Evolutionary conservation across 37 sponge, comb jelly and placozoan species (phyloP).

Genomic region (Axinella damicornis): DNA sequence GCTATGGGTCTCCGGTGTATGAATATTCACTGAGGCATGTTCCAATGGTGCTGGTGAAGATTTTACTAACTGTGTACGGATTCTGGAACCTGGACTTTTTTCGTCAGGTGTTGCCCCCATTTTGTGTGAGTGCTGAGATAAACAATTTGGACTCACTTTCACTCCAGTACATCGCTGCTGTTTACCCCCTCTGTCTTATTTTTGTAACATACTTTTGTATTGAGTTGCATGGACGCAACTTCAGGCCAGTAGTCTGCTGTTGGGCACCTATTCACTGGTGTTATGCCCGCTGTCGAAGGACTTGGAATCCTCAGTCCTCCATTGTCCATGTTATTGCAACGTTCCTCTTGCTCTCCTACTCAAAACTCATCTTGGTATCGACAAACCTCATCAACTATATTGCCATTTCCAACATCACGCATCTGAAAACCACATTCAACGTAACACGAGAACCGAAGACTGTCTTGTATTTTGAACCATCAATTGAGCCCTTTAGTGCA

Average conservation of each 20-base stretch:
- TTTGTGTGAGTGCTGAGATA: conserved; percentile 37
- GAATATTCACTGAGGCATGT: background rate
- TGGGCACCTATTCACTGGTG: conserved; percentile 14
- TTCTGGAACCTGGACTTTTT: conserved; percentile 69
- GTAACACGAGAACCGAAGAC: background rate
- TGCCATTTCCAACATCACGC: no score
- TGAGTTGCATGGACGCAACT: conserved; percentile 18
- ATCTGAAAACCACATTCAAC: background rate
- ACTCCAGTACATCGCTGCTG: conserved; percentile 37
- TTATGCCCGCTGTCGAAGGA: background rate
- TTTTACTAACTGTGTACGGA: conserved; percentile 18
- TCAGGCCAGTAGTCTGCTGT: background rate
- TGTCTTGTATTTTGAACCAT: conserved; percentile 12
- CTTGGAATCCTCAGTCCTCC: conserved; percentile 12
- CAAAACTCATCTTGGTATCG: conserved; percentile 14
- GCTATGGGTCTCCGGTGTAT: background rate
- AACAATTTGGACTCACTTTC: conserved; percentile 32
- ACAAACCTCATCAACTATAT: background rate
- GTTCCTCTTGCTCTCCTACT: conserved; percentile 20
- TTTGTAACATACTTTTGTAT: background rate
- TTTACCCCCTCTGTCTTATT: conserved; percentile 43
- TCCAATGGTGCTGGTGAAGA: background rate
- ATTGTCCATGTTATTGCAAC: conserved; percentile 25
- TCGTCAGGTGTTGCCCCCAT: conserved; percentile 26
- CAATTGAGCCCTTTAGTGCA: background rate